Evolutionary conservation across 2,888 invertebrate genomes (phyloP).

Genomic region (Drosophila affinis): DNA sequence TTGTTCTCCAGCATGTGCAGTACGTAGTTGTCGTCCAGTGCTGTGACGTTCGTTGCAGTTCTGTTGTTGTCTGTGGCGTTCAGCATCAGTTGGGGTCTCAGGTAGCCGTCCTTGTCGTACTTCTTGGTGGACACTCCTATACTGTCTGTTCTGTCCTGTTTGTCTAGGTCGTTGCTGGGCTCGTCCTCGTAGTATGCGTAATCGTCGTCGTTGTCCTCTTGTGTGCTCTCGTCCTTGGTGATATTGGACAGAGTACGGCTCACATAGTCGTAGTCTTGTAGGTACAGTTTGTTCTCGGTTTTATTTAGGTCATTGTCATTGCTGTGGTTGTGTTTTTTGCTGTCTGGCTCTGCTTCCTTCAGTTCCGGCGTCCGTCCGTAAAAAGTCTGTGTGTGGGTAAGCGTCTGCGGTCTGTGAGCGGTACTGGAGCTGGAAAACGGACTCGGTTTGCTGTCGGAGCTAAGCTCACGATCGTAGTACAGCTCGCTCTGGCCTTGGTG

Average conservation of each 20-base stretch:
- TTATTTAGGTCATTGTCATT: constrained; percentile 7
- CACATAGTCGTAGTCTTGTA: constrained; percentile 68
- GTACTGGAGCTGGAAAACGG: constrained; percentile 67
- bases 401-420: constrained; percentile 41
- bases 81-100: constrained; percentile 79
- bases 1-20: constrained; percentile 69
- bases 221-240: constrained; percentile 43
- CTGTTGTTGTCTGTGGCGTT: constrained; percentile 28
- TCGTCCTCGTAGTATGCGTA: constrained; percentile 67
- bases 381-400: constrained; percentile 51
- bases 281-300: constrained; percentile 64
- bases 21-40: constrained; percentile 81
- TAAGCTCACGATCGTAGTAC: constrained; percentile 69
- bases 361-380: constrained; percentile 59
- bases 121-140: constrained; percentile 40
- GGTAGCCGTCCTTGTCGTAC: constrained; percentile 79
- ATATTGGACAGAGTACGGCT: constrained; percentile 58
- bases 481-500: constrained; percentile 56
- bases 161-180: constrained; percentile 56
- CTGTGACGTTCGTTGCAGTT: constrained; percentile 35
- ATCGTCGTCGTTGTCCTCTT: constrained; percentile 43
- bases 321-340: constrained; percentile 20
- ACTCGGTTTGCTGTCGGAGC: constrained; percentile 42
- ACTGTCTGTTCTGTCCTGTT: constrained; percentile 14
- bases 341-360: constrained; percentile 44